Base-by-base conservation (phyloP, 2,797 vertebrate species). In the Sebastolobus altivelis region DNA sequence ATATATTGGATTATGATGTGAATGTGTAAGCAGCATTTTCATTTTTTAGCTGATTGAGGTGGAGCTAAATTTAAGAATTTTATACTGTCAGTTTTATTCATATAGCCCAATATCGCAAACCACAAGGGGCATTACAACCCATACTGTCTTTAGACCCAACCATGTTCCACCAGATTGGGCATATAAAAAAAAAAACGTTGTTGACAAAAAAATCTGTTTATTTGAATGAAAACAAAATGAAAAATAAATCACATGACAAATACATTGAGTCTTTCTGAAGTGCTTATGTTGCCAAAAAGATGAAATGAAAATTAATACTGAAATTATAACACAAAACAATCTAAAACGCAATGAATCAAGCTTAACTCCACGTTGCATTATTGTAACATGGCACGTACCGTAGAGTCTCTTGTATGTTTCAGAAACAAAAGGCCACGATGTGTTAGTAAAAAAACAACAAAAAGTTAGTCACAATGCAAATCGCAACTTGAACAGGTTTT, bases 391-490 rank as follows among this genome's bases (percentile, higher is more conserved):
- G 2, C 68, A 43, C 49, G 55, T 33, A 76, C 62, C 22, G 68
- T 29, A 65, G 1, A 18, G 14, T 58, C n/a, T 43, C 10, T 56
- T 49, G 61, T 40, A 27, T 56, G 14, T 73, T 73, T 74, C 65
- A 25, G 25, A 69, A 79, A 83, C 67, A 87, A 59, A 63, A 83
- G 59, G 29, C 3, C 31, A 63, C 43, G 49, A 33, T 43, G 35
- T 80, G 80, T 91, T 82, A 92, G 82, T 87, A 1, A 72, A 73
- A 9, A 25, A 16, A 25, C 43, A 22, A 59, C 62, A 56, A 12
- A 31, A 55, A n/a, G 22, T 85, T 89, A 88, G 70, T 80, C n/a
- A 81, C 13, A 54, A 82, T 59, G 37, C 72, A 87, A 81, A 87
- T 74, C 43, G 33, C 18, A 54, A 9, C 33, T 65, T 49, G 10